These are phyloP conservation scores for Pseudolycoriella hygida DNA, from an alignment of 2,888 invertebrate species.

Conservation along the genomic window DNA sequence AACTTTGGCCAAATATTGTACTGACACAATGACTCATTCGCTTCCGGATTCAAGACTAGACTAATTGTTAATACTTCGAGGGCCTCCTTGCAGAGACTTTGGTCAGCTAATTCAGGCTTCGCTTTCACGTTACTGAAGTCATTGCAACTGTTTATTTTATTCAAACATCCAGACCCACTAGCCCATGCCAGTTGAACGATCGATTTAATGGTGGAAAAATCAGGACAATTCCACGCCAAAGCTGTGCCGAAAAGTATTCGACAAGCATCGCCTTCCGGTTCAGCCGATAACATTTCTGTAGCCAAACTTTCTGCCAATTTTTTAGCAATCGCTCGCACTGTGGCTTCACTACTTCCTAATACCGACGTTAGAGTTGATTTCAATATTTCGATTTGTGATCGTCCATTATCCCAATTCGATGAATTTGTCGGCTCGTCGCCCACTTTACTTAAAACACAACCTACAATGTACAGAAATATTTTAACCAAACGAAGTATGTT, in stretches of 20 bases:
- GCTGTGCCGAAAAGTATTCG: slow-evolving; percentile 36
- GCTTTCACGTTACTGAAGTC: slow-evolving; percentile 30
- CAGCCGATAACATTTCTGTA: slow-evolving; percentile 40
- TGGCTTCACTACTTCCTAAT: slow-evolving; percentile 72
- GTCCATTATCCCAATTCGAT: slow-evolving; percentile 20
- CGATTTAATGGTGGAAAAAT: slow-evolving; percentile 51
- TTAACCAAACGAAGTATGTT: slow-evolving; percentile 79
- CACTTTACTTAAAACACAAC: slow-evolving; percentile 52
- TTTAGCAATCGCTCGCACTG: slow-evolving; percentile 65
- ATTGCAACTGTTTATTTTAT: slow-evolving; percentile 42
- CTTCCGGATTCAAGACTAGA: slow-evolving; percentile 74
- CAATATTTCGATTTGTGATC: slow-evolving; percentile 40
- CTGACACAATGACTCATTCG: slow-evolving; percentile 61
- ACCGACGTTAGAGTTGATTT: slow-evolving; percentile 64
- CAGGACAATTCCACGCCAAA: slow-evolving; percentile 51
- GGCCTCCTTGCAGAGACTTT: slow-evolving; percentile 71
- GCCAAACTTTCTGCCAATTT: slow-evolving; percentile 68
- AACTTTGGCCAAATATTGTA: slow-evolving; percentile 79
- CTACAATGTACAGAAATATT: slow-evolving; percentile 71
- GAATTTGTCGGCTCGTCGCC: slow-evolving; percentile 34
- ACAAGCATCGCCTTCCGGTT: slow-evolving; percentile 31
- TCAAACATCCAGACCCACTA: slow-evolving; percentile 53
- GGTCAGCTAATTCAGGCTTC: slow-evolving; percentile 46
- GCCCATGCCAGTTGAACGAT: slow-evolving; percentile 66
- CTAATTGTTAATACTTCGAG: slow-evolving; percentile 82